Conservation (phyloP, 35 echinoderm and acorn worm genomes). For the Anneissia japonica region DNA sequence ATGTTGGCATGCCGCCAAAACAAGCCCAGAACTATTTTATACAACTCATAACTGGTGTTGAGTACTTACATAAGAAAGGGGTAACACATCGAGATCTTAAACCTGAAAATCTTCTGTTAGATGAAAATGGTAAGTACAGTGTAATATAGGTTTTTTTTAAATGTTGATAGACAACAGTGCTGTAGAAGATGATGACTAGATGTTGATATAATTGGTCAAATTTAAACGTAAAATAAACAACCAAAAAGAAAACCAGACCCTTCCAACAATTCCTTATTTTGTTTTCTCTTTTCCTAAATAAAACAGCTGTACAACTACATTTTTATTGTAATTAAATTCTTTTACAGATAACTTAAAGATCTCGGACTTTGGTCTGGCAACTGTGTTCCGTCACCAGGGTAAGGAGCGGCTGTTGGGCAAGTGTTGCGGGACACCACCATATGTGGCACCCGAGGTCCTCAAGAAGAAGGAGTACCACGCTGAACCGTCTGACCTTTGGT, state of each 20-base stretch:
- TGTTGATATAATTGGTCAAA: too few species aligned
- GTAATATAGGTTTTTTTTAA: too few species aligned
- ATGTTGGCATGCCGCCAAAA: constrained; percentile 58
- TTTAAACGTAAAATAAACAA: too few species aligned
- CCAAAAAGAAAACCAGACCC: too few species aligned
- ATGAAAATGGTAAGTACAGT: constrained; percentile 68
- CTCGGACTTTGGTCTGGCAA: constrained; percentile 91
- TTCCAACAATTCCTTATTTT: too few species aligned
- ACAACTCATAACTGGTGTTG: constrained; percentile 73
- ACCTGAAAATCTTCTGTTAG: constrained; percentile 88
- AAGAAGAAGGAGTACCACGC: constrained; percentile 85
- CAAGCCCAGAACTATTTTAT: constrained; percentile 83
- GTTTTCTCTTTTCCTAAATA: too few species aligned
- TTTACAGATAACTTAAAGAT: constrained; percentile 90
- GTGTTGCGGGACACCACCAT: constrained; percentile 88
- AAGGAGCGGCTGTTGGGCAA: constrained; percentile 67
- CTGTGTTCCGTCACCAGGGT: constrained; percentile 86
- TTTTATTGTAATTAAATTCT: not conserved
- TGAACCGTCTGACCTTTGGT: constrained; percentile 87
- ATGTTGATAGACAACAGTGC: too few species aligned
- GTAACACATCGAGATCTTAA: constrained; percentile 91
- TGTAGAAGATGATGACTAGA: too few species aligned
- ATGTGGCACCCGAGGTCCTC: constrained; percentile 89
- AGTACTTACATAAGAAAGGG: constrained; percentile 72
- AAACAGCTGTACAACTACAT: too few species aligned